Evolutionary conservation across 1,140 invertebrate genomes (phyloP).

Genomic region (Drosophila sechellia): DNA sequence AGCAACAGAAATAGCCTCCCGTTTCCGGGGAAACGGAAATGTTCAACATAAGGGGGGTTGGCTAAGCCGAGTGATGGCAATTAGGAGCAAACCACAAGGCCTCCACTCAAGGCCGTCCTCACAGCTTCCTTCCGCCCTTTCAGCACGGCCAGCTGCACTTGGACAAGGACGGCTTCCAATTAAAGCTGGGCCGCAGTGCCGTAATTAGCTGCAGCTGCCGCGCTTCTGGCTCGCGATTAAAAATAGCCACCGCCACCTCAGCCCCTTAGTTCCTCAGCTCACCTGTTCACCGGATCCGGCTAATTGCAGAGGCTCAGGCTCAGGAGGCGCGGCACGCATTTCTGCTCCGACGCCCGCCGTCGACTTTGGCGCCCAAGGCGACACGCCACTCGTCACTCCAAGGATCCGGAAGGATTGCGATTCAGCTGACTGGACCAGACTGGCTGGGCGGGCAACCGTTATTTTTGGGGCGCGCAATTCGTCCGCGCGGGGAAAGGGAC

Average conservation of each 20-base stretch:
- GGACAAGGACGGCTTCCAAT: constrained; percentile 16
- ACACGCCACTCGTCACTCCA: constrained; percentile 4
- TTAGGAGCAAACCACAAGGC: constrained; percentile 12
- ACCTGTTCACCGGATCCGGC: constrained; percentile 30
- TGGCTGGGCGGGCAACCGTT: constrained; percentile 2
- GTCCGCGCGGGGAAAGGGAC: neutral
- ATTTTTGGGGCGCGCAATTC: constrained; percentile 24
- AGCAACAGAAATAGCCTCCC: constrained; percentile 22
- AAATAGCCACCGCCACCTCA: constrained; percentile 8
- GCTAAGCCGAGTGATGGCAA: constrained; percentile 10
- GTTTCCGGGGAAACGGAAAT: neutral
- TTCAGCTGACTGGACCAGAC: neutral
- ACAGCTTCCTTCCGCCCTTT: neutral
- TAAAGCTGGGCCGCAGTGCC: constrained; percentile 4
- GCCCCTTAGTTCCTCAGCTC: constrained; percentile 2
- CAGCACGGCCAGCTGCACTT: neutral
- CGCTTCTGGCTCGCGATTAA: constrained; percentile 1
- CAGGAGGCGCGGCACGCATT: constrained; percentile 17
- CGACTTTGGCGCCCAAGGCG: constrained; percentile 38
- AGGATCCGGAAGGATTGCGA: constrained; percentile 16
- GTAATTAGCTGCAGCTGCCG: constrained; percentile 18
- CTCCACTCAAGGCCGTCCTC: neutral
- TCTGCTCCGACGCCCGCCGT: constrained; percentile 20
- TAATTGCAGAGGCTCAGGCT: constrained; percentile 16
- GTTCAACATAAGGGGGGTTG: neutral